A percentile compares a stretch with the other conserved stretches of the same genome.
Conservation (phyloP, 2,113 vertebrate species). For the Lichenostomus cassidix region DNA sequence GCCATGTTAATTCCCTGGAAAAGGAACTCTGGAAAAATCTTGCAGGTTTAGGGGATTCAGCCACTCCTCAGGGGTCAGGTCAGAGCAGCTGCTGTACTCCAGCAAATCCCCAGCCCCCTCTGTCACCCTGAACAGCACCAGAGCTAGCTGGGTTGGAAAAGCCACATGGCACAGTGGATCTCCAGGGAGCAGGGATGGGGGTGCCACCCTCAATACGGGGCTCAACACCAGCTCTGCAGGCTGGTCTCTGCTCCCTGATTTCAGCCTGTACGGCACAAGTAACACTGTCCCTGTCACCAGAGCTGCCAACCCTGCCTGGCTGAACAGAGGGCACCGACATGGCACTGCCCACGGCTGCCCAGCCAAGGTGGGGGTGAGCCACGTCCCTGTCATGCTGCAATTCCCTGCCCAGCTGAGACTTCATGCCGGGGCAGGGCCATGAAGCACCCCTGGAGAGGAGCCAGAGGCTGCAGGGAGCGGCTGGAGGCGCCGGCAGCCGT, state of each 20-base stretch:
- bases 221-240: not conserved
- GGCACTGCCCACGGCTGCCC: fast-evolving
- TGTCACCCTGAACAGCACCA: not conserved
- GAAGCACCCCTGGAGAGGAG: not conserved
- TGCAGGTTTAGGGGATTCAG: not conserved
- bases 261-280: fast-evolving
- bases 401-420: not conserved
- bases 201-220: not conserved
- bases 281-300: fast-evolving
- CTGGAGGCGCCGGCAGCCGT: not conserved
- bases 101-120: not conserved
- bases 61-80: not conserved
- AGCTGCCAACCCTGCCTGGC: not conserved
- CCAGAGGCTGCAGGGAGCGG: not conserved
- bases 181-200: not conserved
- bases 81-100: not conserved
- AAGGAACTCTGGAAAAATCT: not conserved
- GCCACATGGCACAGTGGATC: fast-evolving
- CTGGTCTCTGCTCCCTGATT: not conserved
- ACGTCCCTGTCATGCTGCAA: not conserved
- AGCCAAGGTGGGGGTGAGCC: fast-evolving
- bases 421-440: not conserved
- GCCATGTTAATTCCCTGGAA: not conserved
- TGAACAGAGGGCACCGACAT: fast-evolving
- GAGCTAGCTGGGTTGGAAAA: not conserved